These are phyloP conservation scores for Cettia cetti DNA, from an alignment of 2,113 vertebrate genomes.

Conservation along the genomic window DNA sequence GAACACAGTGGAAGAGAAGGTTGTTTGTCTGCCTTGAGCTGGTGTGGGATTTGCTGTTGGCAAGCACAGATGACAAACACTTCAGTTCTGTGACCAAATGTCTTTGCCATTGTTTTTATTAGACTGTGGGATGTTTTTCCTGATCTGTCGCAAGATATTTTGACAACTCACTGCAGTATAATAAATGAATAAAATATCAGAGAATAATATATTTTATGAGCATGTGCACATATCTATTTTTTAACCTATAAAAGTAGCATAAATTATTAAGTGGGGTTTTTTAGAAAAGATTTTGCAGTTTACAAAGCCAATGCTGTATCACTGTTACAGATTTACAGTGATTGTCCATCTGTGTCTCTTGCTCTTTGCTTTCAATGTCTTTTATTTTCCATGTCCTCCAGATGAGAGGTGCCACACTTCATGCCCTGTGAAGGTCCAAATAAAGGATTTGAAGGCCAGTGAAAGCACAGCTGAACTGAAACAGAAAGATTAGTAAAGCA, in stretches of 20 bases:
- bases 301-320: not conserved
- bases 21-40: slow-evolving; percentile 35
- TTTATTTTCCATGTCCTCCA: not conserved
- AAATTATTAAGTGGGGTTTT: accelerated
- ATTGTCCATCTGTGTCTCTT: not conserved
- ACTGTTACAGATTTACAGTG: not conserved
- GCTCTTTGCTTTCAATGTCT: not conserved
- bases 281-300: not conserved
- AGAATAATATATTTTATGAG: not conserved
- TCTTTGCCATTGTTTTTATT: slow-evolving; percentile 48
- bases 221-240: not conserved
- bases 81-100: not conserved
- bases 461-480: not conserved
- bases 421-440: not conserved
- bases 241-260: not conserved
- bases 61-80: slow-evolving; percentile 34
- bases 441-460: not conserved
- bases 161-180: not conserved
- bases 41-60: slow-evolving; percentile 51
- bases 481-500: not conserved
- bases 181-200: not conserved
- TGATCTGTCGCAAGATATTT: not conserved
- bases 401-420: not conserved
- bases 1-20: not conserved
- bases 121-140: slow-evolving; percentile 15